Evolutionary conservation across 2,888 invertebrate genomes (phyloP).

Genomic region (Ischnus inquisitorius): DNA sequence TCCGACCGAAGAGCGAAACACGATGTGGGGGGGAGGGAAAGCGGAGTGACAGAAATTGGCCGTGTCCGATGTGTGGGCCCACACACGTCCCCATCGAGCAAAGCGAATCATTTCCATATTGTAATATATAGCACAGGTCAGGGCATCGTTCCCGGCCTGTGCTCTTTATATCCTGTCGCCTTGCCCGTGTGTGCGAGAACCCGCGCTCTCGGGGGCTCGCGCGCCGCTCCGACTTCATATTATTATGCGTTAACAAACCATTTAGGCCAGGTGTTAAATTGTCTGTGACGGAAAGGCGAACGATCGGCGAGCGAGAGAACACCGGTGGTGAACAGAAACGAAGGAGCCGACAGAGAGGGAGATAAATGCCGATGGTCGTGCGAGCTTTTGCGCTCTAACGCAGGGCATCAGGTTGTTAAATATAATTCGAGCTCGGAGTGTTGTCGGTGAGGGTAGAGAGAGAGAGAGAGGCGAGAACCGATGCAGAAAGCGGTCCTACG

Average conservation of each 20-base stretch:
- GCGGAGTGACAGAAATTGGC: conserved; percentile 82
- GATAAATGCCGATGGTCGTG: conserved; percentile 18
- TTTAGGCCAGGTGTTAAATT: conserved; percentile 85
- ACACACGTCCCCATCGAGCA: conserved; percentile 60
- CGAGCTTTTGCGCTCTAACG: conserved; percentile 23
- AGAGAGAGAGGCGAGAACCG: conserved; percentile 50
- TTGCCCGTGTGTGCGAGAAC: conserved; percentile 20
- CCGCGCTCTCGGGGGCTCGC: conserved; percentile 25
- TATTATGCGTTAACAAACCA: conserved; percentile 84
- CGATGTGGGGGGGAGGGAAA: not conserved
- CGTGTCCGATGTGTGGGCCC: conserved; percentile 78
- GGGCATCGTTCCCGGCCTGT: conserved; percentile 60
- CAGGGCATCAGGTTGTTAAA: conserved; percentile 41
- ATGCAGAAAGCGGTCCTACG: conserved; percentile 7
- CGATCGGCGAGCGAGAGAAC: conserved; percentile 67
- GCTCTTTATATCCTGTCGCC: conserved; percentile 81
- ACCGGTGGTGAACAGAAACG: conserved; percentile 16
- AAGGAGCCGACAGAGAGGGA: not conserved
- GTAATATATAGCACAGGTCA: conserved; percentile 72
- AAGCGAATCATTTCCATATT: conserved; percentile 81
- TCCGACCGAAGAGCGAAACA: conserved; percentile 18
- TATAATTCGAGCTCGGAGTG: conserved; percentile 48
- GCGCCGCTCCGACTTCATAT: conserved; percentile 59
- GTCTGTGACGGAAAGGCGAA: conserved; percentile 83
- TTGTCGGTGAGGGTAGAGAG: conserved; percentile 24